phyloP scores from a whole-genome alignment of 2,888 invertebrate genomes.

The Agriopis aurantiaria region DNA sequence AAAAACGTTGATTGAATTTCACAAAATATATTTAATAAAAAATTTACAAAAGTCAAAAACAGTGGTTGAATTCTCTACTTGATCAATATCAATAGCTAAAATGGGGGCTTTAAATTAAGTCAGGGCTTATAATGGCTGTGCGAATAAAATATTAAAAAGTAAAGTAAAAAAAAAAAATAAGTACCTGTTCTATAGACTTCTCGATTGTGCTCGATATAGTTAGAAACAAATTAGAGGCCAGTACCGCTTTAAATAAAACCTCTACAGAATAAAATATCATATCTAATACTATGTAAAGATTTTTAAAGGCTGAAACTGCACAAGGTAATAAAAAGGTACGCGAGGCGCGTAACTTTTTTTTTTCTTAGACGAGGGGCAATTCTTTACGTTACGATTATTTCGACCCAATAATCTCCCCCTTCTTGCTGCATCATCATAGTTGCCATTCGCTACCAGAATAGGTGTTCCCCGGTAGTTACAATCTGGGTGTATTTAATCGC shows the following conservation, averaged over 20 bases:
- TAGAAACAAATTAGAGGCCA: conserved; percentile 53
- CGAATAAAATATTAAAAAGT: conserved; percentile 33
- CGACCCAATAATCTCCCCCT: no score
- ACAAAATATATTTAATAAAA: neutral
- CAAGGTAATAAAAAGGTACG: no score
- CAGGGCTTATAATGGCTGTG: conserved; percentile 45
- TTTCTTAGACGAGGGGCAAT: no score
- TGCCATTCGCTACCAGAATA: no score
- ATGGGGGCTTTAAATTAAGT: conserved; percentile 26
- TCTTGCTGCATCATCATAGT: no score
- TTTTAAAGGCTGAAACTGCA: neutral
- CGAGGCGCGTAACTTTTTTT: no score
- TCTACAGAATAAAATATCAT: neutral
- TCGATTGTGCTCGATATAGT: conserved; percentile 52
- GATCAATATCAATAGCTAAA: neutral
- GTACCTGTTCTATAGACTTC: conserved; percentile 45
- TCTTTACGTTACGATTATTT: no score
- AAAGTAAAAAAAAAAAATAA: conserved; percentile 32
- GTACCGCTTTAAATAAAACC: conserved; percentile 36
- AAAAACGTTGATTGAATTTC: neutral
- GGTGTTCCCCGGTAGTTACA: no score
- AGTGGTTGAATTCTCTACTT: neutral
- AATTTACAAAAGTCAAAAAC: neutral
- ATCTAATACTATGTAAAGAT: neutral
- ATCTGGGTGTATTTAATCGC: no score